Evolutionary conservation across 2,888 invertebrate genomes (phyloP), one percentile per base, ranked within the genome.

Genomic region (Plebejus anna): DNA sequence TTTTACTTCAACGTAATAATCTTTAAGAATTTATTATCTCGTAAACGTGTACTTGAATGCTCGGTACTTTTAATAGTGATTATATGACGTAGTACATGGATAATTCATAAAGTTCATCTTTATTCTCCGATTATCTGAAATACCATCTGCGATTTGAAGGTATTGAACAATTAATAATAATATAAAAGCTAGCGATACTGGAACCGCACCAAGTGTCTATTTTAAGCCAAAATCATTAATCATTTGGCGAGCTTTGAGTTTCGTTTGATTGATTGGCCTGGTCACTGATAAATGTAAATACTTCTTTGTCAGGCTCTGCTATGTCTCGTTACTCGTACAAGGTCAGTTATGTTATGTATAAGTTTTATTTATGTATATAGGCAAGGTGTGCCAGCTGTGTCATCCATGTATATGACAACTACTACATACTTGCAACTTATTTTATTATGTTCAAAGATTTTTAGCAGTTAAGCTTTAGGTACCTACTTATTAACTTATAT

Each of bases 41-140:
- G 61, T 28, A 28, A 61, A 61, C 61, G 9, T 61, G 28, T 61
- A 61, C 28, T 61, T 61, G 28, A 61, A 61, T 61, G 61, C 61
- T 28, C 3, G 4, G 61, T 61, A 61, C 61, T 61, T 61, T 22
- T 11, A 61, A 61, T 61, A 22, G 28, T 61, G 22, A 61, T 61
- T 61, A 28, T 28, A 28, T 22, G 28, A 7, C 28, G 7, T 22
- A 11, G 11, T 28, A 28, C 11, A 61, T 28, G 61, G 28, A 61
- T 61, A 61, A 61, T 28, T 61, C 61, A 61, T 61, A 28, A 61
- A 61, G 61, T 61, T 61, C 61, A 66, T 66, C 16, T 66, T 66
- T 36, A 66, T 66, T 36, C 32, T 36, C 32, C 32, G 16, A 36
- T 36, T 36, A 66, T 66, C 66, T 36, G 13, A 66, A 66, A 32